Evolutionary conservation across 2,888 invertebrate species (phyloP).

Genomic region (Digitonthophagus gazella): DNA sequence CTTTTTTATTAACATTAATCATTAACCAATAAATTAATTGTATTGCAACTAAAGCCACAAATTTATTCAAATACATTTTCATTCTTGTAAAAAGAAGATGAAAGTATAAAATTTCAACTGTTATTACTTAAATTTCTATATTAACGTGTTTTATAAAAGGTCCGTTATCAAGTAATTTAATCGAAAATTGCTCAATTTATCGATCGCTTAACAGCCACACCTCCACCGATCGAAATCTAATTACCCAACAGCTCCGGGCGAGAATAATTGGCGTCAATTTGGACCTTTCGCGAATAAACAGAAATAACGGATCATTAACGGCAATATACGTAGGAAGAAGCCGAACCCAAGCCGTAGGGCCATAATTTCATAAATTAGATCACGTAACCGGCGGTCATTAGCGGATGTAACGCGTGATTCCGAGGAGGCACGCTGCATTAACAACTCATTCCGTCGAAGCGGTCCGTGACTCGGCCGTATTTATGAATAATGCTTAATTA

Average conservation of each 20-base stretch:
- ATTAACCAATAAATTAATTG: no score
- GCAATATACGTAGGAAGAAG: background rate
- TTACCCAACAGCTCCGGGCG: background rate
- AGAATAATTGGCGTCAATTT: background rate
- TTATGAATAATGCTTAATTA: slow-evolving; percentile 29
- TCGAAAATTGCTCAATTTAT: background rate
- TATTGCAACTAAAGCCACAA: no score
- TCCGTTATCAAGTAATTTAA: background rate
- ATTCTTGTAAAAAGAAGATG: no score
- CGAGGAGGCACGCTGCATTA: slow-evolving; percentile 23
- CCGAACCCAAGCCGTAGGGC: background rate
- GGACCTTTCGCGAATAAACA: background rate
- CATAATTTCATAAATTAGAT: slow-evolving; percentile 35
- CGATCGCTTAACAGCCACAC: background rate
- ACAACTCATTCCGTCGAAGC: slow-evolving; percentile 26
- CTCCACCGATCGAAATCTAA: background rate
- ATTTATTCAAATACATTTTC: no score
- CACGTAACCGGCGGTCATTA: slow-evolving; percentile 36
- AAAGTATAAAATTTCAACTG: background rate
- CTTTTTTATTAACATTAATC: no score
- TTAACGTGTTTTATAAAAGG: background rate
- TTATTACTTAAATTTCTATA: background rate
- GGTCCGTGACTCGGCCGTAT: slow-evolving; percentile 23
- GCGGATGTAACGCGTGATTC: slow-evolving; percentile 29
- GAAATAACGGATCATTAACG: background rate